phyloP scores from a whole-genome alignment of 2,888 invertebrate genomes.

The Hirtodrosophila confusa region DNA sequence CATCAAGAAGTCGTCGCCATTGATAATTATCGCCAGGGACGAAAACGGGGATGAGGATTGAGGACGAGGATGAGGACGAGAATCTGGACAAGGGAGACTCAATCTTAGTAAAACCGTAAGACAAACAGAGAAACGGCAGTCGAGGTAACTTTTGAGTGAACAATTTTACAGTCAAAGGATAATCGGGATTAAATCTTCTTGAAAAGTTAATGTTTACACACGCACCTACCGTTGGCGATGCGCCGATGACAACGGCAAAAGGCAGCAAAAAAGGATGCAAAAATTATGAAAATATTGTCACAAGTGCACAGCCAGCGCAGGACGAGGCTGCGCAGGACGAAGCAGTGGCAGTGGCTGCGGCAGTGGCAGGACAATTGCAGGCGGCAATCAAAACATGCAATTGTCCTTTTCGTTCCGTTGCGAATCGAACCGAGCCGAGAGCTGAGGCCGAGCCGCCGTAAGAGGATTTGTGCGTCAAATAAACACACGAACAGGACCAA shows the following conservation, averaged over 20 bases:
- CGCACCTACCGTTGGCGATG: slow-evolving; percentile 82
- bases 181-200: slow-evolving; percentile 84
- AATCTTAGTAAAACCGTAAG: slow-evolving; percentile 60
- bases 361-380: slow-evolving; percentile 75
- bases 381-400: slow-evolving; percentile 80
- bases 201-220: slow-evolving; percentile 84
- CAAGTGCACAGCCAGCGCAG: slow-evolving; percentile 73
- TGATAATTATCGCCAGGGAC: slow-evolving; percentile 68
- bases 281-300: slow-evolving; percentile 83
- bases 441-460: slow-evolving; percentile 59
- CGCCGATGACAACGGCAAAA: slow-evolving; percentile 50
- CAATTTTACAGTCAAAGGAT: slow-evolving; percentile 83
- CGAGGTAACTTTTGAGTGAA: slow-evolving; percentile 66
- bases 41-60: slow-evolving; percentile 18
- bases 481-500: slow-evolving; percentile 66
- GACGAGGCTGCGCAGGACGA: slow-evolving; percentile 18
- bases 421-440: slow-evolving; percentile 62
- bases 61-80: slow-evolving; percentile 8
- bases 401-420: slow-evolving; percentile 70
- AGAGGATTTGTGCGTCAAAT: slow-evolving; percentile 79
- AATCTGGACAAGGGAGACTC: slow-evolving; percentile 35
- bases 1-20: slow-evolving; percentile 82
- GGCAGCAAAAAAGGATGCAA: slow-evolving; percentile 65
- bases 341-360: slow-evolving; percentile 23
- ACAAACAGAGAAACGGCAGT: slow-evolving; percentile 54